Percentiles rank a stretch among this genome's conserved stretches.
These are phyloP conservation scores for Lagodon rhomboides DNA, from an alignment of 2,797 vertebrate species.

Conservation along the genomic window DNA sequence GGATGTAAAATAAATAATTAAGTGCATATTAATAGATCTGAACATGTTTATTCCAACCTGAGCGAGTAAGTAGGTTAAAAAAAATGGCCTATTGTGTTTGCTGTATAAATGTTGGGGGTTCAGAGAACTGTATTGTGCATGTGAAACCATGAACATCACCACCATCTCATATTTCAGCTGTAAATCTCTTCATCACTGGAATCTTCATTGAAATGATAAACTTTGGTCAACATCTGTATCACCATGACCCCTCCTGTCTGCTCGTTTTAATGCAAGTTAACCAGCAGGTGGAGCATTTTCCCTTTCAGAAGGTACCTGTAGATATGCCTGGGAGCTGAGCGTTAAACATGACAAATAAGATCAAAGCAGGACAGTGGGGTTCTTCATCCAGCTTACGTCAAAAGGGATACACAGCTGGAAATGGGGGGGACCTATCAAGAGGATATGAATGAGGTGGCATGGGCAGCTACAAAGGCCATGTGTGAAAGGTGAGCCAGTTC, in stretches of 20 bases:
- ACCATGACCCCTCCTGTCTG: constrained; percentile 15
- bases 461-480: constrained; percentile 74
- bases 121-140: constrained; percentile 55
- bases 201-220: constrained; percentile 47
- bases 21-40: constrained; percentile 62
- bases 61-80: constrained; percentile 11
- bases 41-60: constrained; percentile 56
- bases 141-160: constrained; percentile 31
- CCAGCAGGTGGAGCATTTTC: constrained; percentile 79
- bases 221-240: constrained; percentile 33
- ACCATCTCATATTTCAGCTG: constrained; percentile 47
- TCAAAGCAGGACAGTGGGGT: constrained; percentile 73
- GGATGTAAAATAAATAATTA: constrained; percentile 81
- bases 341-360: constrained; percentile 52
- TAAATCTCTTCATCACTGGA: constrained; percentile 39
- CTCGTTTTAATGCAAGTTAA: constrained; percentile 53
- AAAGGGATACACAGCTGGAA: constrained; percentile 49
- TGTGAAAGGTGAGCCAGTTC: constrained; percentile 76
- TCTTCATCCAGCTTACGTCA: constrained; percentile 38
- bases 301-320: constrained; percentile 15
- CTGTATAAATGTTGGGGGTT: constrained; percentile 34
- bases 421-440: constrained; percentile 65
- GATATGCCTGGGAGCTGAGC: constrained; percentile 11
- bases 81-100: constrained; percentile 16
- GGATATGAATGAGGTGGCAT: constrained; percentile 76